Evolutionary conservation across 2,797 vertebrate species (phyloP).

Genomic region (Lates japonicus): DNA sequence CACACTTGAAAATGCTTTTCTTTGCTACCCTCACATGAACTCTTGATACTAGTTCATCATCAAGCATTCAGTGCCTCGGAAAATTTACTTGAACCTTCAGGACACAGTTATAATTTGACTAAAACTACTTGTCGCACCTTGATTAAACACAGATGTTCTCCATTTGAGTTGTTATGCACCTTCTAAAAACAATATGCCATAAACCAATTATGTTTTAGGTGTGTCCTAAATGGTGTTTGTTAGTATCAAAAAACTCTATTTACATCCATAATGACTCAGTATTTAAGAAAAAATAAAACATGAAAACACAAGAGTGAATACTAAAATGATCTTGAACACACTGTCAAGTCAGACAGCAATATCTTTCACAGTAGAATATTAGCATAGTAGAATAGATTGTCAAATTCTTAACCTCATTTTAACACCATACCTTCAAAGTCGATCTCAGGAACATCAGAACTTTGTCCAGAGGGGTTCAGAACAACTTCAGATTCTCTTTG

Average conservation of each 20-base stretch:
- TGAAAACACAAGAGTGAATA: background rate
- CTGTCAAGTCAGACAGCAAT: background rate
- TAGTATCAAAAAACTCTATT: background rate
- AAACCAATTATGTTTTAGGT: background rate
- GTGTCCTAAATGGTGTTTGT: background rate
- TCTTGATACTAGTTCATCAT: background rate
- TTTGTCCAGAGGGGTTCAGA: background rate
- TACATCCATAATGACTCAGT: background rate
- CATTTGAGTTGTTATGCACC: no score
- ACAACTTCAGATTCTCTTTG: constrained; percentile 4
- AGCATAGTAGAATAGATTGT: background rate
- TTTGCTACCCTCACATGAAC: background rate
- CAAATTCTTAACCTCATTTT: background rate
- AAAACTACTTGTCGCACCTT: background rate
- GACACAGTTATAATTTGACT: background rate
- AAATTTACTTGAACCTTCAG: background rate
- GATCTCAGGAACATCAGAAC: constrained; percentile 46
- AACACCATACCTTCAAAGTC: constrained; percentile 66
- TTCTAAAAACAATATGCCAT: background rate
- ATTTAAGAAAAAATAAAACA: background rate
- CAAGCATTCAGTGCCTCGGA: background rate
- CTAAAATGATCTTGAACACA: background rate
- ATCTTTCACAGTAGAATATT: background rate
- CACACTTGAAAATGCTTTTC: background rate
- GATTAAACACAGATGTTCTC: background rate